Evolutionary conservation across 2,797 vertebrate genomes (phyloP).

Genomic region (Tapirus indicus): DNA sequence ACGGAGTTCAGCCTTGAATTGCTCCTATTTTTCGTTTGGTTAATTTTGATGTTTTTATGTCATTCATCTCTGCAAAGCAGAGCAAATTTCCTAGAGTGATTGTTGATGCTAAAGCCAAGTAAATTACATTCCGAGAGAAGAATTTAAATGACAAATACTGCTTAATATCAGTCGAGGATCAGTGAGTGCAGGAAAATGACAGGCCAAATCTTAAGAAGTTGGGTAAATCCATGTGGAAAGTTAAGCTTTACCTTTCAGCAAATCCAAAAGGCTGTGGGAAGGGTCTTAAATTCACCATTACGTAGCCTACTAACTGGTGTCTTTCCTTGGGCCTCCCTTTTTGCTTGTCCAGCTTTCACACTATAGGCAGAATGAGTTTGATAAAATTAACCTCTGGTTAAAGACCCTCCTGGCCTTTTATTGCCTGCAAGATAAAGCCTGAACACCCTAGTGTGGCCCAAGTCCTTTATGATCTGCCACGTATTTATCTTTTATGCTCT

Average conservation of each 20-base stretch:
- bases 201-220: slow-evolving; percentile 8
- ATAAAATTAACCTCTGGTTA: neutral
- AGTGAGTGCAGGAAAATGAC: neutral
- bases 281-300: neutral
- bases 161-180: slow-evolving; percentile 23
- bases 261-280: neutral
- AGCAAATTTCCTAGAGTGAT: slow-evolving; percentile 54
- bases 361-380: neutral
- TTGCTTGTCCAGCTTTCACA: neutral
- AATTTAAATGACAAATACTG: slow-evolving; percentile 64
- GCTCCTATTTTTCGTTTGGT: slow-evolving; percentile 42
- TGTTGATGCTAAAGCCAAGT: slow-evolving; percentile 56
- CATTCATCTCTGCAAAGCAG: slow-evolving; percentile 23
- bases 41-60: slow-evolving; percentile 5
- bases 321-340: neutral
- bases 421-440: neutral
- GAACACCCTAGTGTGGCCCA: neutral
- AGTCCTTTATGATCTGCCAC: neutral
- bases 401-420: neutral
- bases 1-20: slow-evolving; percentile 25
- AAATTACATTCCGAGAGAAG: slow-evolving; percentile 62
- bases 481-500: neutral
- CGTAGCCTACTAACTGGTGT: neutral
- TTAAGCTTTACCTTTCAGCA: neutral
- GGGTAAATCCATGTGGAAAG: slow-evolving; percentile 5